Evolutionary conservation across 2,797 vertebrate genomes (phyloP).

Genomic region (Lagorchestes hirsutus): DNA sequence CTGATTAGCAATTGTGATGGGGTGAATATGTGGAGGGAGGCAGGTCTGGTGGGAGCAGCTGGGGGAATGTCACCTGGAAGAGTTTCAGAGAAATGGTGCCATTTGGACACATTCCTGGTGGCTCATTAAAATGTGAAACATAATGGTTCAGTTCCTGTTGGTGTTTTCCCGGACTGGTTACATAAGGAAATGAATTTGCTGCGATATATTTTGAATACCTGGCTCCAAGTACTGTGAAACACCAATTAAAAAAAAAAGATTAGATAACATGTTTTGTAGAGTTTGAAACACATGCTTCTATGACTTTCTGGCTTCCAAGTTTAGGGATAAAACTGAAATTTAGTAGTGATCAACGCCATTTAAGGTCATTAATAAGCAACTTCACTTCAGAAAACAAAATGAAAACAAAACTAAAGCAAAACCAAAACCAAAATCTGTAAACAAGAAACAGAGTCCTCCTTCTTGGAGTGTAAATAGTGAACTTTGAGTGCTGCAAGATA

Average conservation of each 20-base stretch:
- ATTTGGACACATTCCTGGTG: conserved; percentile 36
- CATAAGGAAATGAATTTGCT: conserved; percentile 46
- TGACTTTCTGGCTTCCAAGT: conserved; percentile 38
- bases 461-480: conserved; percentile 43
- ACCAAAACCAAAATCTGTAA: conserved; percentile 6
- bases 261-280: conserved; percentile 36
- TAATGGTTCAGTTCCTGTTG: conserved; percentile 43
- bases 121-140: conserved; percentile 45
- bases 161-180: conserved; percentile 17
- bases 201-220: conserved; percentile 52
- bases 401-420: conserved; percentile 1
- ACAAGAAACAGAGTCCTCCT: conserved; percentile 58
- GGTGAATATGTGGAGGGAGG: neutral
- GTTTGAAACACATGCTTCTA: conserved; percentile 45
- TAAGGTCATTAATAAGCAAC: conserved; percentile 48
- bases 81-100: conserved; percentile 34
- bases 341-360: conserved; percentile 46
- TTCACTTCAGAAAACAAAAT: conserved; percentile 35
- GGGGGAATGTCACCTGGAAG: conserved; percentile 51
- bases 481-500: conserved; percentile 57
- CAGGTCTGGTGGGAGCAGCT: conserved; percentile 33
- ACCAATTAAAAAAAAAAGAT: conserved; percentile 16
- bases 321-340: conserved; percentile 53
- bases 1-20: neutral
- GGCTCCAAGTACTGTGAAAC: conserved; percentile 34